Evolutionary conservation across 1,140 invertebrate species (phyloP), one percentile per base, ranked within the genome.

Genomic region (Drosophila biarmipes): DNA sequence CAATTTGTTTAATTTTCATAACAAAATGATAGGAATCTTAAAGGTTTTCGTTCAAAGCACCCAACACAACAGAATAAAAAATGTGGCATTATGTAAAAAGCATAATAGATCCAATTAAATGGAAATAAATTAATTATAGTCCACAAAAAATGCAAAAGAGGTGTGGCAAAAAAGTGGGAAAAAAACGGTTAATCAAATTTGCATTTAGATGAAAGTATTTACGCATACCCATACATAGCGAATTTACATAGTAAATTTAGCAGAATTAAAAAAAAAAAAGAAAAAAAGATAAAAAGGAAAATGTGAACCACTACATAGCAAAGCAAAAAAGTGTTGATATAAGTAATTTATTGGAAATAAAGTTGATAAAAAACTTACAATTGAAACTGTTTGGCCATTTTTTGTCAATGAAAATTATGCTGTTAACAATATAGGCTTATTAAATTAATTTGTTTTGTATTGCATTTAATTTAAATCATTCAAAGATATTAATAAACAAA

Each of bases 181-280:
- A 69, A 76, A 78, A 66, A 78, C 78, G 74, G 84, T 84, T 89
- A 89, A 89, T 84, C 84, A 89, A 89, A 84, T 89, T 89, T 89
- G 84, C 79, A 89, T 89, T 89, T 89, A 89, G 84, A 73, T 80
- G 76, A 84, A 72, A 75, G 61, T 89, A 82, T 89, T 80, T 79
- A 61, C 59, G 64, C 62, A 80, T 58, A 76, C 31, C 53, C 37
- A 57, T 59, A 81, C 64, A 63, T 82, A 77, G 84, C 84, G 84
- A 87, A 89, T 87, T 87, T 87, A 87, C 84, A 73, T 84, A 89
- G 84, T 89, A 89, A 89, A 89, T 89, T 89, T 89, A 84, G 76
- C 84, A 48, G 29, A 58, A 54, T 31, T 55, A 48, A 40, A 69
- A 38, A 7, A 38, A 7, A 37, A 5, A 63, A 53, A 43, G 24